phyloP scores from a whole-genome alignment of 2,888 invertebrate species.

The Drosophila antonietae region DNA sequence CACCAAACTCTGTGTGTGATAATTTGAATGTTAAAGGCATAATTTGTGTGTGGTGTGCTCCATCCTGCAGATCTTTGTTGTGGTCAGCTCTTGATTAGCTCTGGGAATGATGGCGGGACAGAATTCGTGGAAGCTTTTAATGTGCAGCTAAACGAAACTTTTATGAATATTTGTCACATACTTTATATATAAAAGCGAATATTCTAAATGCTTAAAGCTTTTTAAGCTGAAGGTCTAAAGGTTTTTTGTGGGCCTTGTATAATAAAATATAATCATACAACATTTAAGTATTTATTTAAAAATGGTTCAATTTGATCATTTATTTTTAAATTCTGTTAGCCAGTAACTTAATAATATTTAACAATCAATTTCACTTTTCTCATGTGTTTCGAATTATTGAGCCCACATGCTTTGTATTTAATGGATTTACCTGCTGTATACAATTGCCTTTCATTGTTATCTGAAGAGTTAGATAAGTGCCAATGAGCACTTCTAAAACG shows the following conservation, averaged over 20 bases:
- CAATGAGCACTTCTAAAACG: slow-evolving; percentile 9
- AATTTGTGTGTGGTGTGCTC: slow-evolving; percentile 22
- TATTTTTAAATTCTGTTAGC: not conserved
- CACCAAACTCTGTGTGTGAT: slow-evolving; percentile 31
- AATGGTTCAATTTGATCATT: not conserved
- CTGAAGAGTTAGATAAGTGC: not conserved
- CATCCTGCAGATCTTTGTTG: slow-evolving; percentile 39
- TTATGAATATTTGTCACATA: slow-evolving; percentile 20
- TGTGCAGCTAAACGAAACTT: not conserved
- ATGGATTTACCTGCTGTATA: not conserved
- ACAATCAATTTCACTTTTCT: not conserved
- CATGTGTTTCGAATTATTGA: not conserved
- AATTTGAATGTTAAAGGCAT: slow-evolving; percentile 30
- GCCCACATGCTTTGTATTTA: slow-evolving; percentile 5
- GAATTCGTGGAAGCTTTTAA: not conserved
- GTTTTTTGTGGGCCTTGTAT: not conserved
- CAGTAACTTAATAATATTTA: not conserved
- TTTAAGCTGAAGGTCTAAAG: not conserved
- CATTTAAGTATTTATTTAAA: not conserved
- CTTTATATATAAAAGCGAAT: not conserved
- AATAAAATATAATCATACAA: too few relatives aligned
- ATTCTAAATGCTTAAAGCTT: not conserved
- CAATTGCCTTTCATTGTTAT: slow-evolving; percentile 8
- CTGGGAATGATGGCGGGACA: not conserved
- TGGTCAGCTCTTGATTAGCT: slow-evolving; percentile 43